Conservation (phyloP, 2,797 vertebrate genomes). For the Phrynocephalus guinanensis region DNA sequence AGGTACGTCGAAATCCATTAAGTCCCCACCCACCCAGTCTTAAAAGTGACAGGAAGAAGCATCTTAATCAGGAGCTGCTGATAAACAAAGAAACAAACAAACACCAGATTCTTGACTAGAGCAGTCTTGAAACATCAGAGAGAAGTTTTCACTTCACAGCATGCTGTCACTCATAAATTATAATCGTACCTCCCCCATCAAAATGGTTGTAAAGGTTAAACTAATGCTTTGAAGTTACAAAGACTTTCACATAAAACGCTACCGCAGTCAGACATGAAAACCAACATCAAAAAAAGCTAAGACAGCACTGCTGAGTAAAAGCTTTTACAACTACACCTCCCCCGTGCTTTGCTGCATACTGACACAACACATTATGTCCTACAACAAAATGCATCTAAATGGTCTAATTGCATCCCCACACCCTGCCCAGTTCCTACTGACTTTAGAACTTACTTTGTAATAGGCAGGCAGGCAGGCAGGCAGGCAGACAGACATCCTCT, state of each 20-base stretch:
- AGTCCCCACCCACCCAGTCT: background rate
- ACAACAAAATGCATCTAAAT: background rate
- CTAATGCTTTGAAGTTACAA: background rate
- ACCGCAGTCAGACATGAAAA: slow-evolving; percentile 21
- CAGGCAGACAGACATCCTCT: too few relatives aligned
- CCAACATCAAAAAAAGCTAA: slow-evolving; percentile 16
- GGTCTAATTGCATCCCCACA: background rate
- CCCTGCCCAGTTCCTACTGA: background rate
- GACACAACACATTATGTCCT: background rate
- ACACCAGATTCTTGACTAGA: background rate
- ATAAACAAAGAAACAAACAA: background rate
- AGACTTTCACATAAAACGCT: background rate
- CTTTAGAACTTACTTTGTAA: background rate
- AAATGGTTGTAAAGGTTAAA: slow-evolving; percentile 7
- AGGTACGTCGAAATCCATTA: background rate
- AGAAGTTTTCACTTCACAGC: background rate
- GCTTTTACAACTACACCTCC: background rate
- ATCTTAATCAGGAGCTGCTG: background rate
- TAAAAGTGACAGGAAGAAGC: background rate
- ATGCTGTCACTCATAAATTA: background rate
- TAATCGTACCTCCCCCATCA: background rate
- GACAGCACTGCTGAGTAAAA: background rate
- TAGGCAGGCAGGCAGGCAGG: too few relatives aligned
- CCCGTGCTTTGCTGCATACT: background rate
- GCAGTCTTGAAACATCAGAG: background rate